phyloP scores from a whole-genome alignment of 1,140 invertebrate genomes.

The Lepidurus apus region DNA sequence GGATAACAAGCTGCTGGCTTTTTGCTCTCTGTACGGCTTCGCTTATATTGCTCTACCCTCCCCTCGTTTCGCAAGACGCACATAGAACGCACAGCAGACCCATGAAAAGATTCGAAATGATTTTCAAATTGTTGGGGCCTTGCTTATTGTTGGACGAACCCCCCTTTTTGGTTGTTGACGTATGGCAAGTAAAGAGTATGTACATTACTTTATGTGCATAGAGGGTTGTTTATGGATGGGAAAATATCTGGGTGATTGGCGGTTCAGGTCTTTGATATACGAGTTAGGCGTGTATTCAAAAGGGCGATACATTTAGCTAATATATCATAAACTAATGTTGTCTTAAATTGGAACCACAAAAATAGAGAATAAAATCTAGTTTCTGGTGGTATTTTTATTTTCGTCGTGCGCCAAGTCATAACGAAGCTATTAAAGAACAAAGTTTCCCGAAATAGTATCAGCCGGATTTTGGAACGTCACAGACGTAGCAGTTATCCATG shows the following conservation, averaged over 20 bases:
- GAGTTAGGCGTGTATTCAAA: too few species aligned
- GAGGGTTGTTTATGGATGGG: not conserved
- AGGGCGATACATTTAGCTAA: too few species aligned
- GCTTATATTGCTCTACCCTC: not conserved
- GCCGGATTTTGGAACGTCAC: too few species aligned
- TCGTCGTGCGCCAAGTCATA: too few species aligned
- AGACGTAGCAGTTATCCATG: too few species aligned
- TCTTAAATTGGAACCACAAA: too few species aligned
- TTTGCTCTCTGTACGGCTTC: slow-evolving; percentile 9
- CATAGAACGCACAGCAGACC: not conserved
- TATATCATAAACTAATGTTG: too few species aligned
- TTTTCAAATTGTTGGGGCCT: not conserved
- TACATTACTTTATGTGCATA: not conserved
- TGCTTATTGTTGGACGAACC: not conserved
- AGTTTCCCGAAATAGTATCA: too few species aligned
- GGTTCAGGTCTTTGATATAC: too few species aligned
- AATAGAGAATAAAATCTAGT: too few species aligned
- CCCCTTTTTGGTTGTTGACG: not conserved
- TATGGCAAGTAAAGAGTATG: not conserved
- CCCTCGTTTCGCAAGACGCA: not conserved
- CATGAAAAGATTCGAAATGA: slow-evolving; percentile 7
- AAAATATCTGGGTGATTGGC: not conserved
- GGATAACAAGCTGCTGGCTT: slow-evolving; percentile 13
- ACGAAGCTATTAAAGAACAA: too few species aligned
- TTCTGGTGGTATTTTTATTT: too few species aligned